Conservation (phyloP, 2,797 vertebrate species). For the Tachyglossus aculeatus region DNA sequence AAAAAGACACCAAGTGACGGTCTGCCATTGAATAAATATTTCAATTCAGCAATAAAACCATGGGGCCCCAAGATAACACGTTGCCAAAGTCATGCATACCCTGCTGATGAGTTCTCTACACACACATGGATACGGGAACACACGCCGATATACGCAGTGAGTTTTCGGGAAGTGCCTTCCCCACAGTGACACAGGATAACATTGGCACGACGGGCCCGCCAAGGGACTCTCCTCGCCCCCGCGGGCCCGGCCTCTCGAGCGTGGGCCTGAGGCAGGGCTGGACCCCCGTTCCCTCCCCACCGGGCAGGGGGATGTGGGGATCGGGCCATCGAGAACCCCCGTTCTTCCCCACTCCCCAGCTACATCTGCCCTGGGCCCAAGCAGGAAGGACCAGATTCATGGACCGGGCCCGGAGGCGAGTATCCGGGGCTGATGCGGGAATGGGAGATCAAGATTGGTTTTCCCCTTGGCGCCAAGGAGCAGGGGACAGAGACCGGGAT, state of each 20-base stretch:
- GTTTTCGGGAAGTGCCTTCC: constrained; percentile 55
- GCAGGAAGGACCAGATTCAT: neutral
- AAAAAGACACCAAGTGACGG: constrained; percentile 71
- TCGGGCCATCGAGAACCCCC: neutral
- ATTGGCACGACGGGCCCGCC: constrained; percentile 33
- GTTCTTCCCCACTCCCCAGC: no score
- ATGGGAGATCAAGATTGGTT: neutral
- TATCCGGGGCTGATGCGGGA: neutral
- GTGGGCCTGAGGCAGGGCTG: neutral
- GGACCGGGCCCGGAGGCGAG: neutral
- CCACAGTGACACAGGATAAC: constrained; percentile 60
- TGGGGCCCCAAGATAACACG: constrained; percentile 73
- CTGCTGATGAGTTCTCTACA: constrained; percentile 70
- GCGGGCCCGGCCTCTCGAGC: neutral
- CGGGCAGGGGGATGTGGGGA: neutral
- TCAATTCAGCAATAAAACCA: constrained; percentile 80
- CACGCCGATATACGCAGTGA: constrained; percentile 40
- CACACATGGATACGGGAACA: constrained; percentile 61
- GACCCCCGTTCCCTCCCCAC: neutral
- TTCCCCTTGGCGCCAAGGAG: neutral
- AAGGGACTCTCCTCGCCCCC: neutral
- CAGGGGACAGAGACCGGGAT: neutral
- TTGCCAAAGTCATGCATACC: constrained; percentile 75
- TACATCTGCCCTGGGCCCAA: neutral
- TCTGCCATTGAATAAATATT: constrained; percentile 75